Evolutionary conservation across 1,140 invertebrate genomes (phyloP).

Genomic region (Achatina immaculata): DNA sequence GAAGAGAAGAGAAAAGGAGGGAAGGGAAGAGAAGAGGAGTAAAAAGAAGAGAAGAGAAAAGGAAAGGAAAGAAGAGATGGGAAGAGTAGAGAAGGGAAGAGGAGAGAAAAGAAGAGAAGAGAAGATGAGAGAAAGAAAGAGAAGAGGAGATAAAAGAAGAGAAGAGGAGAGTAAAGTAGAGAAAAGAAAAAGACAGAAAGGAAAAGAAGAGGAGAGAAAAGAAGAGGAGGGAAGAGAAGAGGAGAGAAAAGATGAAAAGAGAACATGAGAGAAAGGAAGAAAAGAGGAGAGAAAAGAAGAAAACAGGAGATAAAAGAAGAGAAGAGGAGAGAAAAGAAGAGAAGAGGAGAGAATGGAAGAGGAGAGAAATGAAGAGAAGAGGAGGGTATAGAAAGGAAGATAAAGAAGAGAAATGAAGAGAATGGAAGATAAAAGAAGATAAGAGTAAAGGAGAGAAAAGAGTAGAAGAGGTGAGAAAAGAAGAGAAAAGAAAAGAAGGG

Average conservation of each 20-base stretch:
- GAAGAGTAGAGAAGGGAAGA: background rate
- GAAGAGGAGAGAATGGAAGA: too few relatives aligned
- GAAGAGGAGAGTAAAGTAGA: background rate
- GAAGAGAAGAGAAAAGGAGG: constrained; percentile 1
- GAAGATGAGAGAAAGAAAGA: background rate
- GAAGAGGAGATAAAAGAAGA: background rate
- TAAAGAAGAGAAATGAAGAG: too few relatives aligned
- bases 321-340: too few relatives aligned
- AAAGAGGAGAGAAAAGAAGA: too few relatives aligned
- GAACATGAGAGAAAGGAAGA: too few relatives aligned
- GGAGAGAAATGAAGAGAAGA: too few relatives aligned
- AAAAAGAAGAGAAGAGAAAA: background rate
- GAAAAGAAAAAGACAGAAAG: constrained; percentile 29
- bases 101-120: background rate
- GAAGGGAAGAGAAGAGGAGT: background rate
- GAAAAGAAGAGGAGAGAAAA: constrained; percentile 37
- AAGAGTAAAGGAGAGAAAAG: too few relatives aligned
- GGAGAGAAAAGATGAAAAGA: constrained; percentile 35
- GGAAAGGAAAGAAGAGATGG: background rate
- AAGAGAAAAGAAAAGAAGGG: too few relatives aligned
- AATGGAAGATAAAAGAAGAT: too few relatives aligned
- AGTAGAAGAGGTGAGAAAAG: too few relatives aligned
- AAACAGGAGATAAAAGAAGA: too few relatives aligned
- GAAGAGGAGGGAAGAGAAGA: constrained; percentile 35
- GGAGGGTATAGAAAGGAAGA: too few relatives aligned